These are phyloP conservation scores for Heteromurus nitidus DNA, from an alignment of 2,888 invertebrate genomes.

Conservation along the genomic window DNA sequence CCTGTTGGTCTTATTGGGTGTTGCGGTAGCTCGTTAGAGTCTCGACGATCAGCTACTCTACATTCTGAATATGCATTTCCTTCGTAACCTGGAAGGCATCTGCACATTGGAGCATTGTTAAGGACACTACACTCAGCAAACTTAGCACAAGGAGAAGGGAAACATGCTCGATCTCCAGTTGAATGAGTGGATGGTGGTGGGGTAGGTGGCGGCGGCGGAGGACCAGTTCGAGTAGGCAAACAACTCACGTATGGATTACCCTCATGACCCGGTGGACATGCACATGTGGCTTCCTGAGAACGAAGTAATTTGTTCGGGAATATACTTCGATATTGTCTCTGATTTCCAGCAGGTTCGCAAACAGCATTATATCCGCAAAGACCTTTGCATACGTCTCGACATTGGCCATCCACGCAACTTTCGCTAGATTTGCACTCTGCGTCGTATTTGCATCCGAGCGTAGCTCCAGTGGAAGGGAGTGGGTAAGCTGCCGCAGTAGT, in stretches of 20 bases:
- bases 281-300: slow-evolving; percentile 30
- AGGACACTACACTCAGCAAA: slow-evolving; percentile 46
- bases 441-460: slow-evolving; percentile 25
- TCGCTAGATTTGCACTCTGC: slow-evolving; percentile 51
- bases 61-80: slow-evolving; percentile 59
- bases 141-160: slow-evolving; percentile 47
- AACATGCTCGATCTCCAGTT: slow-evolving; percentile 32
- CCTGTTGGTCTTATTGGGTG: neutral
- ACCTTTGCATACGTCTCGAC: slow-evolving; percentile 49
- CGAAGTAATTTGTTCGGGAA: slow-evolving; percentile 25
- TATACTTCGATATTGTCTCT: slow-evolving; percentile 51
- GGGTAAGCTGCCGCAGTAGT: slow-evolving; percentile 16
- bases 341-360: slow-evolving; percentile 38
- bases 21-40: neutral
- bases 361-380: slow-evolving; percentile 56
- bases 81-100: slow-evolving; percentile 36
- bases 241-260: slow-evolving; percentile 59
- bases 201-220: slow-evolving; percentile 9
- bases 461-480: neutral
- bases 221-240: slow-evolving; percentile 24
- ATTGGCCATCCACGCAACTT: slow-evolving; percentile 45
- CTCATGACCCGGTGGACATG: slow-evolving; percentile 42
- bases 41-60: neutral
- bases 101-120: slow-evolving; percentile 48
- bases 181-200: neutral